These are phyloP conservation scores for Diplazon laetatorius DNA, from an alignment of 2,888 invertebrate species.

Conservation along the genomic window DNA sequence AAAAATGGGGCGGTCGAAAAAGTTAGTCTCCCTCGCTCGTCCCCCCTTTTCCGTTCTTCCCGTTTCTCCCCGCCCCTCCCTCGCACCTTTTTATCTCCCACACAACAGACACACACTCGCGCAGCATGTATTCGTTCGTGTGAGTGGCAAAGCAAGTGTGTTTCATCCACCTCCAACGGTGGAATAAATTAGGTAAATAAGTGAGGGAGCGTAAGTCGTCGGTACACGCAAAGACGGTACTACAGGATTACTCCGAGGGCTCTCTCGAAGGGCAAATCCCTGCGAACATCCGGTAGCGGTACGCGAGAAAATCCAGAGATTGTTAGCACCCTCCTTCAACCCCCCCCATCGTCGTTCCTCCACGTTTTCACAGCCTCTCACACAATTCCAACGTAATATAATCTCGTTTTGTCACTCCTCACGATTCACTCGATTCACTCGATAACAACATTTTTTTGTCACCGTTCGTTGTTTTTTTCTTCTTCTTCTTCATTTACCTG, in stretches of 20 bases:
- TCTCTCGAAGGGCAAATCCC: slow-evolving; percentile 55
- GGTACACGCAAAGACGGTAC: slow-evolving; percentile 14
- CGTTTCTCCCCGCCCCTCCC: slow-evolving; percentile 6
- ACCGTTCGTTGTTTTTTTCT: too few species aligned
- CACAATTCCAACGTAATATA: slow-evolving; percentile 28
- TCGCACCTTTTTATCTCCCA: slow-evolving; percentile 8
- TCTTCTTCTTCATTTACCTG: too few species aligned
- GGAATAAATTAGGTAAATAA: slow-evolving; percentile 63
- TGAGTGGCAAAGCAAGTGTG: slow-evolving; percentile 42
- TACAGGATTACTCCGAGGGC: too few species aligned
- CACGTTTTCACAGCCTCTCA: slow-evolving; percentile 29
- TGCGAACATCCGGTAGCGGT: slow-evolving; percentile 62
- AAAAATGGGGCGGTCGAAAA: slow-evolving; percentile 36
- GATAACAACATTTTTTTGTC: neutral
- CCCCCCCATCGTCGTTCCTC: slow-evolving; percentile 4
- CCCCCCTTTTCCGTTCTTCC: neutral
- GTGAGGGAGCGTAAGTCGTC: slow-evolving; percentile 42
- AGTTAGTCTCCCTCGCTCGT: slow-evolving; percentile 23
- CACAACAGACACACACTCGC: slow-evolving; percentile 2
- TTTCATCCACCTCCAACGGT: slow-evolving; percentile 60
- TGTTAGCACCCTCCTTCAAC: slow-evolving; percentile 47
- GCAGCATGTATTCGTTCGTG: slow-evolving; percentile 39
- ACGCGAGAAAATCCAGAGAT: slow-evolving; percentile 48
- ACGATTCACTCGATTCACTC: slow-evolving; percentile 29
- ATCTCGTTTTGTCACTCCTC: neutral